Percentiles rank a stretch among this genome's conserved stretches.
These are phyloP conservation scores for Enchytraeus crypticus DNA, from an alignment of 2,888 invertebrate species.

Conservation along the genomic window DNA sequence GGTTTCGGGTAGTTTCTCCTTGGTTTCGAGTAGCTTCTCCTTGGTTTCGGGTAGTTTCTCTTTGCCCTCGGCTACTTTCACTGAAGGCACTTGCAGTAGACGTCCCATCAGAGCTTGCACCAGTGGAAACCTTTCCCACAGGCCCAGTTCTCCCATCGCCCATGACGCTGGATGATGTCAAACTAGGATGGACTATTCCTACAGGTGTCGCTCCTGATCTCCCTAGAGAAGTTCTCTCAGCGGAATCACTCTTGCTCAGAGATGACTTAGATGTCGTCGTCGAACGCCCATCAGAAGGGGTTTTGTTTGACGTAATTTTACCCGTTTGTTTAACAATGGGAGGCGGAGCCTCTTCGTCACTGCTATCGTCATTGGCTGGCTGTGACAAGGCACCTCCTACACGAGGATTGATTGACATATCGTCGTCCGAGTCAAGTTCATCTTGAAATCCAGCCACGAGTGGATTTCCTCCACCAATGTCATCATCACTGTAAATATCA, in stretches of 20 bases:
- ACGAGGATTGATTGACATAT: constrained; percentile 15
- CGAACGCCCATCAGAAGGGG: background rate
- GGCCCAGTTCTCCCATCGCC: too few relatives aligned
- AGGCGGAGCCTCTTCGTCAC: background rate
- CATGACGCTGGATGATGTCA: too few relatives aligned
- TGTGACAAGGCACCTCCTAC: background rate
- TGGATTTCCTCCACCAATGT: constrained; percentile 41
- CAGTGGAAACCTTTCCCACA: too few relatives aligned
- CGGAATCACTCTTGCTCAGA: too few relatives aligned
- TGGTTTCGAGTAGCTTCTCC: background rate
- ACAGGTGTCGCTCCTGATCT: too few relatives aligned
- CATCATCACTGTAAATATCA: constrained; percentile 25
- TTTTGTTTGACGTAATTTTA: background rate
- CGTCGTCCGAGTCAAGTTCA: constrained; percentile 66
- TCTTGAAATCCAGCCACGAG: constrained; percentile 70
- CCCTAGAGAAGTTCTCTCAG: too few relatives aligned
- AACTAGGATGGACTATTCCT: too few relatives aligned
- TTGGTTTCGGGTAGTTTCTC: background rate
- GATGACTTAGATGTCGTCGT: background rate
- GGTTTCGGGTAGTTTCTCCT: background rate
- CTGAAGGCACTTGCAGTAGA: too few relatives aligned
- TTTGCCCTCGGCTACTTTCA: too few relatives aligned
- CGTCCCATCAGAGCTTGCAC: too few relatives aligned
- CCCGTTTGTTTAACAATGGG: background rate
- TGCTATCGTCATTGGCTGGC: background rate